These are phyloP conservation scores for Chironomus tepperi DNA, from an alignment of 1,140 invertebrate genomes.

Conservation along the genomic window DNA sequence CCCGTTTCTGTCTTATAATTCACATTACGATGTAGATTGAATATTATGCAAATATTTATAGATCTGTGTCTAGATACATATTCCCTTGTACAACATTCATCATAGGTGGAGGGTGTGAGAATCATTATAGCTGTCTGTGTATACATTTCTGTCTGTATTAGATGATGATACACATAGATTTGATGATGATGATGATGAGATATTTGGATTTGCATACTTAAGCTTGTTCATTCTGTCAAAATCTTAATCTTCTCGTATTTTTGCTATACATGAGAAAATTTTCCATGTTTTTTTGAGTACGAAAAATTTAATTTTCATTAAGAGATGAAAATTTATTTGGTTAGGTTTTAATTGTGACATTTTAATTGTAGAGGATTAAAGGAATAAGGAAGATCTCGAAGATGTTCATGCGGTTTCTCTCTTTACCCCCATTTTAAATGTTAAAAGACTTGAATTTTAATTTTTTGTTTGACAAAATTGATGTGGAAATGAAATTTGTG, in stretches of 20 bases:
- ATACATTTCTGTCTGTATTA: neutral
- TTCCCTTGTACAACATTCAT: neutral
- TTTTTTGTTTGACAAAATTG: too few species aligned
- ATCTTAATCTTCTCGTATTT: neutral
- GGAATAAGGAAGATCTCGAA: too few species aligned
- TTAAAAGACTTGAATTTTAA: too few species aligned
- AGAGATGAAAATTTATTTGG: too few species aligned
- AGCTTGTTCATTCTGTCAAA: neutral
- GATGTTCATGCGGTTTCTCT: too few species aligned
- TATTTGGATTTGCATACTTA: neutral
- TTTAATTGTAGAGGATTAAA: too few species aligned
- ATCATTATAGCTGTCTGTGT: neutral
- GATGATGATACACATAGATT: neutral
- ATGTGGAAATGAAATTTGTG: too few species aligned
- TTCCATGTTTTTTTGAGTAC: too few species aligned
- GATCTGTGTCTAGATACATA: neutral
- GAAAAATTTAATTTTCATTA: too few species aligned
- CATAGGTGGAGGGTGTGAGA: neutral
- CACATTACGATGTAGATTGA: neutral
- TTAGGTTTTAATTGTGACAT: too few species aligned
- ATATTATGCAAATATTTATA: slow-evolving; percentile 15
- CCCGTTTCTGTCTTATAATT: neutral
- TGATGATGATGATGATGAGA: neutral
- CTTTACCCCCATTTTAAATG: too few species aligned
- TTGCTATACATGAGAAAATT: neutral